These are phyloP conservation scores for Quadroppia sp. DNA, from an alignment of 2,888 invertebrate species.

Conservation along the genomic window DNA sequence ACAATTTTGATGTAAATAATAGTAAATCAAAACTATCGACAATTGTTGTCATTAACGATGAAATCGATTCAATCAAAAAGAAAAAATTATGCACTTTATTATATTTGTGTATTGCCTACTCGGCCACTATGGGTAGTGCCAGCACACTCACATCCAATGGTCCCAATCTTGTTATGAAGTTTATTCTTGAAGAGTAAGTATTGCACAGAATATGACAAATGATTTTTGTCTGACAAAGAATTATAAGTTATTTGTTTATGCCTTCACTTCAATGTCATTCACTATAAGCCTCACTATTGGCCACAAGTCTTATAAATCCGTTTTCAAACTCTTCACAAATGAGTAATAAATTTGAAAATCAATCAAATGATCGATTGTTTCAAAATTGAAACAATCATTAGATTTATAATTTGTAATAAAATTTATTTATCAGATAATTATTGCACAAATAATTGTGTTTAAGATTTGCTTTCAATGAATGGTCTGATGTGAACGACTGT, in stretches of 20 bases:
- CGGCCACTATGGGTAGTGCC: conserved; percentile 41
- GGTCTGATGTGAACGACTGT: conserved; percentile 3
- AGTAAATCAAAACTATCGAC: conserved; percentile 8
- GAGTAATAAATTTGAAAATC: neutral
- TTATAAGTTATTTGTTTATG: too few species aligned
- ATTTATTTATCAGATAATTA: neutral
- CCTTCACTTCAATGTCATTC: too few species aligned
- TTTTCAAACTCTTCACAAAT: too few species aligned
- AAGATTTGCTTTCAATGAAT: neutral
- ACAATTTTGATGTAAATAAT: neutral
- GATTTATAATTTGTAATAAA: too few species aligned
- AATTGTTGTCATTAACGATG: neutral
- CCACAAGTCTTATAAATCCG: too few species aligned
- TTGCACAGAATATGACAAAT: too few species aligned
- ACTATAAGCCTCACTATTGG: too few species aligned
- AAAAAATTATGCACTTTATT: conserved; percentile 35
- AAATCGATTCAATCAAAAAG: neutral
- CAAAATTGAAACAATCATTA: neutral
- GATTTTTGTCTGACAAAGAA: too few species aligned
- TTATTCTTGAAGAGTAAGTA: conserved; percentile 42
- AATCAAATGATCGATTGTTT: neutral
- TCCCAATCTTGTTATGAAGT: conserved; percentile 41
- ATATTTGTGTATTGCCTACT: conserved; percentile 41
- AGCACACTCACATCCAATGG: conserved; percentile 41
- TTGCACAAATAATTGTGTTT: neutral